These are phyloP conservation scores for Abramis brama DNA, from an alignment of 2,113 vertebrate genomes.

Conservation along the genomic window DNA sequence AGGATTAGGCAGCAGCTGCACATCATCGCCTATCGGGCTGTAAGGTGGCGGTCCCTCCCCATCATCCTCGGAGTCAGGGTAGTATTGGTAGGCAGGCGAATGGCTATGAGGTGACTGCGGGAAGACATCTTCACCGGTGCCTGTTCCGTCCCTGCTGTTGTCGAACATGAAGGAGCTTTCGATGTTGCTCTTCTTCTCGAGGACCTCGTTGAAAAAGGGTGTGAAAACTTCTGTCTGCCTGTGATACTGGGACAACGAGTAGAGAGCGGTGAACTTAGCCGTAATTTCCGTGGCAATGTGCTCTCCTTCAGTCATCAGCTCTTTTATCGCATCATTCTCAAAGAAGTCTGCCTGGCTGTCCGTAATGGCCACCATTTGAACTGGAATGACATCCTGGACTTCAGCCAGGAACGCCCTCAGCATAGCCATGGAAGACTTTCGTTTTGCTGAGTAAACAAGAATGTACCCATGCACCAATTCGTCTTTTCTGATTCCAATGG, in stretches of 20 bases:
- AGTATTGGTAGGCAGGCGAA: slow-evolving; percentile 89
- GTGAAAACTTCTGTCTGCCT: slow-evolving; percentile 97
- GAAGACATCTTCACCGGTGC: slow-evolving; percentile 88
- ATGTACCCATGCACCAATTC: slow-evolving; percentile 99
- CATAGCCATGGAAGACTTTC: slow-evolving; percentile 98
- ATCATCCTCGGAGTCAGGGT: slow-evolving; percentile 96
- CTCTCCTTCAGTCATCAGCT: slow-evolving; percentile 98
- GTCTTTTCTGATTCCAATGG: slow-evolving; percentile 95
- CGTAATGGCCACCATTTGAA: slow-evolving; percentile 96
- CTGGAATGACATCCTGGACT: slow-evolving; percentile 96
- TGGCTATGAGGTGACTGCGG: slow-evolving; percentile 88
- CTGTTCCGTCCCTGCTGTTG: slow-evolving; percentile 84
- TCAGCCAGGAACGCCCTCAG: slow-evolving; percentile 95
- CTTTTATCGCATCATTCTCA: slow-evolving; percentile 96
- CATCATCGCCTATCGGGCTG: slow-evolving; percentile 97
- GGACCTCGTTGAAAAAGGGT: slow-evolving; percentile 94
- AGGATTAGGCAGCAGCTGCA: slow-evolving; percentile 91
- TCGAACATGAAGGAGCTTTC: slow-evolving; percentile 94
- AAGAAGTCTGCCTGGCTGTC: slow-evolving; percentile 99
- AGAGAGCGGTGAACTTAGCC: slow-evolving; percentile 96
- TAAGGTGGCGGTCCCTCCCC: slow-evolving; percentile 97
- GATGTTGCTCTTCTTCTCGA: slow-evolving; percentile 93
- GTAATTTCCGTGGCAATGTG: slow-evolving; percentile 97
- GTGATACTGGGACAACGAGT: slow-evolving; percentile 96
- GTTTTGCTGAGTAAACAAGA: slow-evolving; percentile 94